Percentiles rank a stretch among this genome's conserved stretches.
Evolutionary conservation across 2,888 invertebrate species (phyloP).

Genomic region (Apantesis nais): DNA sequence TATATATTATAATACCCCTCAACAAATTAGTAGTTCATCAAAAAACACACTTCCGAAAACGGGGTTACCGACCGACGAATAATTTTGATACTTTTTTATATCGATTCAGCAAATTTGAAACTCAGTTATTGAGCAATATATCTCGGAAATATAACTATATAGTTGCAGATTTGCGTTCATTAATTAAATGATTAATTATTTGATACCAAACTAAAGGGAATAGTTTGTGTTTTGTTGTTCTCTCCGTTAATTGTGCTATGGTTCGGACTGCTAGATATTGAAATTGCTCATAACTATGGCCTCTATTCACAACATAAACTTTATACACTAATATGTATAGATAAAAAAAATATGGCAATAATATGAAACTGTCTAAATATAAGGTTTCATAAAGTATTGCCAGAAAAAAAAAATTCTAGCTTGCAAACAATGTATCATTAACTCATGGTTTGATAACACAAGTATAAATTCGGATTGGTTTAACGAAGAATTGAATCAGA

Average conservation of each 20-base stretch:
- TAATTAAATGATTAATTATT: background rate
- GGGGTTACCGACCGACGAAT: background rate
- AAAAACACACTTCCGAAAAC: background rate
- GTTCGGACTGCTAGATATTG: constrained; percentile 20
- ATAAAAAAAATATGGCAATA: too few species aligned
- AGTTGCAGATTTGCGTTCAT: constrained; percentile 4
- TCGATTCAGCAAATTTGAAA: background rate
- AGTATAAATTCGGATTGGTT: background rate
- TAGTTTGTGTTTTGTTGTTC: constrained; percentile 44
- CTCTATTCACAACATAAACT: background rate
- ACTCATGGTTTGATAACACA: background rate
- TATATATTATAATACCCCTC: background rate
- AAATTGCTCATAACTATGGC: constrained; percentile 7
- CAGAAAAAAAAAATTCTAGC: background rate
- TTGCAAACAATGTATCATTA: background rate
- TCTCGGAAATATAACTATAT: background rate
- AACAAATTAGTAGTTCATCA: background rate
- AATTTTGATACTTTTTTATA: background rate
- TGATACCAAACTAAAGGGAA: background rate
- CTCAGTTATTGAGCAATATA: background rate
- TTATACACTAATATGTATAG: background rate
- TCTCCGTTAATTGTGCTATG: constrained; percentile 48
- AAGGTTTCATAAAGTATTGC: background rate
- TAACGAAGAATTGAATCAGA: background rate
- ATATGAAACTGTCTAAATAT: too few species aligned